Conservation (phyloP, 2,797 vertebrate genomes). For the Taenioides sp. region DNA sequence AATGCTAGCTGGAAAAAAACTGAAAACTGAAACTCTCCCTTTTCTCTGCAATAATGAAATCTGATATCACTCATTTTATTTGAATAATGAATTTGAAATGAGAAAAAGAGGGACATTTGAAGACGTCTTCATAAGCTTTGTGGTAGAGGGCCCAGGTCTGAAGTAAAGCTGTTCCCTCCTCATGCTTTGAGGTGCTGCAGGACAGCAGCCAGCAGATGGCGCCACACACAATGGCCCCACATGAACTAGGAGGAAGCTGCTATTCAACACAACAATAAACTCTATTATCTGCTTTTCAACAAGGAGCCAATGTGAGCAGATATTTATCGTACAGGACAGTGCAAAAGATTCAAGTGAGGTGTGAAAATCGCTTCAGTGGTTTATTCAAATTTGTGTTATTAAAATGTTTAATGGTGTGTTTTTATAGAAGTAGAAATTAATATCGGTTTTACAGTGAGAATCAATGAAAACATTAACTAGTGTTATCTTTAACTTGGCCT, state of each 20-base stretch:
- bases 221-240: slow-evolving; percentile 66
- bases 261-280: slow-evolving; percentile 14
- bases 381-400: not conserved
- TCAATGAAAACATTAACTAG: not conserved
- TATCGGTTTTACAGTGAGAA: not conserved
- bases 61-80: not conserved
- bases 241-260: slow-evolving; percentile 67
- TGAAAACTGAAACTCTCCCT: no score
- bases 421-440: not conserved
- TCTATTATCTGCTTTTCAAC: slow-evolving; percentile 13
- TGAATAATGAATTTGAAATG: not conserved
- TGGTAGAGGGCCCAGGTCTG: slow-evolving; percentile 31
- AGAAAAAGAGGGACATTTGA: not conserved
- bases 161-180: slow-evolving; percentile 64
- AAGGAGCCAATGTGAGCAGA: not conserved
- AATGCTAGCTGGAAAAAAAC: no score
- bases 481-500: not conserved
- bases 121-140: slow-evolving; percentile 13
- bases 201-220: slow-evolving; percentile 67
- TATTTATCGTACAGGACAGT: not conserved
- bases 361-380: not conserved
- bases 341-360: not conserved
- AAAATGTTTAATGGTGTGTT: not conserved
- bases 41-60: not conserved
- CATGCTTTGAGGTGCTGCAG: slow-evolving; percentile 70